Conservation (phyloP, 2,113 vertebrate species). For the Diglossa brunneiventris region DNA sequence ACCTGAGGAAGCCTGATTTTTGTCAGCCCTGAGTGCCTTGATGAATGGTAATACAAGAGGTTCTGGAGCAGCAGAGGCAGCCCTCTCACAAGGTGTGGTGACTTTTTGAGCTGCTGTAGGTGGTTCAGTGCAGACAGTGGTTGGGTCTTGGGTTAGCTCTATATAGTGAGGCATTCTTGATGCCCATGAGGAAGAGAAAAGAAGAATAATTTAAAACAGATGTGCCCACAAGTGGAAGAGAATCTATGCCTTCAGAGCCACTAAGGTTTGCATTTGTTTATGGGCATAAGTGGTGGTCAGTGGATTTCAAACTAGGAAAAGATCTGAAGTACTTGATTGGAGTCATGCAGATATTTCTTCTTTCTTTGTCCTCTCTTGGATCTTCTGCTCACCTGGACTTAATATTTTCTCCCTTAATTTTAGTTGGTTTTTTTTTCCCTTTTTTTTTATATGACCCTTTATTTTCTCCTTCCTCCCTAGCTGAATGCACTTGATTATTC, state of each 20-base stretch:
- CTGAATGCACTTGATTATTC: neutral
- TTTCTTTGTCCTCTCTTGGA: neutral
- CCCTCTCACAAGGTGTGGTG: neutral
- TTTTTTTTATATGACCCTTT: neutral
- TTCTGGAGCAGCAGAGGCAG: neutral
- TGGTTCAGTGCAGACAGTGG: neutral
- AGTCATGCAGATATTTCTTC: neutral
- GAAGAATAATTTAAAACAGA: neutral
- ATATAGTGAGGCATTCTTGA: neutral
- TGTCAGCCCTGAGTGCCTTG: neutral
- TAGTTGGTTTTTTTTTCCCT: neutral
- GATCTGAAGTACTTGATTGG: neutral
- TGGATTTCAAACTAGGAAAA: neutral
- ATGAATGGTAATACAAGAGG: neutral
- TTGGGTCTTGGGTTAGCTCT: neutral
- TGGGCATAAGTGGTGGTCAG: neutral
- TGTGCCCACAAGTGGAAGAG: neutral
- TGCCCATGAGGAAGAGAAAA: neutral
- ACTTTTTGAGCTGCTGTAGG: neutral
- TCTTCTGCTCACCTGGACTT: neutral
- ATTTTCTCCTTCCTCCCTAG: neutral
- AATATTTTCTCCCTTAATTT: neutral
- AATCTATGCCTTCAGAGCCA: neutral
- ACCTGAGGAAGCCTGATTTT: neutral
- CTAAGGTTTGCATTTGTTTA: neutral